These are phyloP conservation scores for Gonocerus acuteangulatus DNA, from an alignment of 2,888 invertebrate genomes.

Conservation along the genomic window DNA sequence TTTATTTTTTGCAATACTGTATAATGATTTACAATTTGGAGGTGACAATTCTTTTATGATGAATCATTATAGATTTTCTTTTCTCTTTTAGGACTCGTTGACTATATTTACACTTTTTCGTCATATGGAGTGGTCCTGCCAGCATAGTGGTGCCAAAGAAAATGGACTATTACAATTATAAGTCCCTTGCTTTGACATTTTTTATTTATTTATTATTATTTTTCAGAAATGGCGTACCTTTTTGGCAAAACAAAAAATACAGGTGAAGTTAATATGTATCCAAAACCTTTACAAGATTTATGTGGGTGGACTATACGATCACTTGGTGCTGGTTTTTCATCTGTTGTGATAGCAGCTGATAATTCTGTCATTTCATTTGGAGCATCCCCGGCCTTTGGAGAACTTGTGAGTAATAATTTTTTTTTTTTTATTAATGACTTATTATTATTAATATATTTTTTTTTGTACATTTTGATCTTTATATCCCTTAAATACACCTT, in stretches of 20 bases:
- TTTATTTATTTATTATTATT: too few species aligned
- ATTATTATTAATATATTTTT: background rate
- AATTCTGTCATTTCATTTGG: slow-evolving; percentile 88
- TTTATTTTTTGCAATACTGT: too few species aligned
- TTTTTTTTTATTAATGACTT: background rate
- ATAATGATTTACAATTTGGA: too few species aligned
- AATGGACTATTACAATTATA: too few species aligned
- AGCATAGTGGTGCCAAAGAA: too few species aligned
- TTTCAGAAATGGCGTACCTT: slow-evolving; percentile 59
- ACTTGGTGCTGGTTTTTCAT: slow-evolving; percentile 75
- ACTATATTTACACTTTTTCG: too few species aligned
- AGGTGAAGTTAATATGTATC: slow-evolving; percentile 94
- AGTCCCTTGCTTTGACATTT: too few species aligned
- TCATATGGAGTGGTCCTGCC: too few species aligned
- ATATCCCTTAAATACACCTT: too few species aligned
- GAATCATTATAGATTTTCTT: too few species aligned
- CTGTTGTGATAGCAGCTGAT: slow-evolving; percentile 80
- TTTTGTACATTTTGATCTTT: background rate
- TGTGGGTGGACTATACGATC: slow-evolving; percentile 84
- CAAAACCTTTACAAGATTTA: slow-evolving; percentile 89
- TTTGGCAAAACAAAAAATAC: slow-evolving; percentile 89
- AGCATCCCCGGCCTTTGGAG: slow-evolving; percentile 87
- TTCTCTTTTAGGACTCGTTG: too few species aligned
- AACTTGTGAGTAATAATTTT: slow-evolving; percentile 56
- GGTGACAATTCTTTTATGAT: too few species aligned